Conservation (phyloP, 1,140 invertebrate genomes). For the Rhagoletis pomonella region DNA sequence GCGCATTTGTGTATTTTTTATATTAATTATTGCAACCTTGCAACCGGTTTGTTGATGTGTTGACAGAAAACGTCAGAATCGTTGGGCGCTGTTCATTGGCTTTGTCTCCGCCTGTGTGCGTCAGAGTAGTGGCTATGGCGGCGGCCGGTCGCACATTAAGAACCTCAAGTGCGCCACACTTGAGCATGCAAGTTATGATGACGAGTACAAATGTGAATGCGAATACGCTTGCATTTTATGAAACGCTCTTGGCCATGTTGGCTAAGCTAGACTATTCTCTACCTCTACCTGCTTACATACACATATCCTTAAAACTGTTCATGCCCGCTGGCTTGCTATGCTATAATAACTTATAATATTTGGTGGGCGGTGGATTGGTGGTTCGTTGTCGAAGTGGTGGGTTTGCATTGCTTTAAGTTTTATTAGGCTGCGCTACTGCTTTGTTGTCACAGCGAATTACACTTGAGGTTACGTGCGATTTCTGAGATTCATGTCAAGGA, state of each 20-base stretch:
- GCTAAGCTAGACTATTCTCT: constrained; percentile 2
- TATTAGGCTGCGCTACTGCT: neutral
- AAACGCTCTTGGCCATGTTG: constrained; percentile 50
- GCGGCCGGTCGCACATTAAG: constrained; percentile 23
- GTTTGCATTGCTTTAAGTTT: neutral
- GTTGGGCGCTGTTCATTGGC: constrained; percentile 1
- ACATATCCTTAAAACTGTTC: constrained; percentile 40
- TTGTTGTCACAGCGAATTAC: constrained; percentile 46
- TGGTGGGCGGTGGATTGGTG: neutral
- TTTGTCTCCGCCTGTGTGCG: neutral
- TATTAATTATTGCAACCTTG: constrained; percentile 58
- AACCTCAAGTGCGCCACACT: constrained; percentile 26
- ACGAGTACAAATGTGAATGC: constrained; percentile 21
- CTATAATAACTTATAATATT: constrained; percentile 17
- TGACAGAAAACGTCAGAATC: constrained; percentile 24
- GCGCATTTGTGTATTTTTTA: constrained; percentile 18
- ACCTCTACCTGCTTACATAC: constrained; percentile 3
- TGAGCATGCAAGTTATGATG: constrained; percentile 32
- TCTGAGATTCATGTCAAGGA: constrained; percentile 49
- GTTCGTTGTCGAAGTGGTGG: neutral
- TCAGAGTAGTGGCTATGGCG: neutral
- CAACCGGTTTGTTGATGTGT: constrained; percentile 22
- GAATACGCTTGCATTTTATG: constrained; percentile 14
- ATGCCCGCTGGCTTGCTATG: neutral
- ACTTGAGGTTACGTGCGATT: constrained; percentile 50